Evolutionary conservation across 2,797 vertebrate genomes (phyloP).

Genomic region (Sebastes goodei): DNA sequence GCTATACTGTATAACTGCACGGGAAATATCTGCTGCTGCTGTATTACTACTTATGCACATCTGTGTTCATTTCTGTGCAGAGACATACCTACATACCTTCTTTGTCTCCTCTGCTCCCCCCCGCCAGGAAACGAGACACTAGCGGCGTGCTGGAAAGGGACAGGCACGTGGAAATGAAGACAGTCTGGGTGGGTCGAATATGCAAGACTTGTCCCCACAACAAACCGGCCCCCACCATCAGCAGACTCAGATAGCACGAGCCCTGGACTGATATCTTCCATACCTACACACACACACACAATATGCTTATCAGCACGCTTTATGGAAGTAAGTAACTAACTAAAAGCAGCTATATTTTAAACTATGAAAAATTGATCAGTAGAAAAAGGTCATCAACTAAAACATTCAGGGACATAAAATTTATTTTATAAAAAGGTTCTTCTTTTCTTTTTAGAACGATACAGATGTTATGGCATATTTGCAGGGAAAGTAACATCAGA

Average conservation of each 20-base stretch:
- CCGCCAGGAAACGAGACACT: slow-evolving; percentile 94
- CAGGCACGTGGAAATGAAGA: slow-evolving; percentile 96
- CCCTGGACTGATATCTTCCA: slow-evolving; percentile 97
- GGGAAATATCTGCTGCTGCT: too few relatives aligned
- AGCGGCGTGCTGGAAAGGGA: slow-evolving; percentile 97
- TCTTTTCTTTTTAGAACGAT: not conserved
- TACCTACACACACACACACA: slow-evolving; percentile 80
- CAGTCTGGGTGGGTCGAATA: slow-evolving; percentile 91
- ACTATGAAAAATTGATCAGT: not conserved
- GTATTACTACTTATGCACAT: not conserved
- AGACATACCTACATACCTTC: slow-evolving; percentile 83
- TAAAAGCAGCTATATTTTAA: not conserved
- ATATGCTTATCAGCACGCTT: not conserved
- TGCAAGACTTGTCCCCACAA: slow-evolving; percentile 91
- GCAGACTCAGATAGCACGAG: slow-evolving; percentile 89
- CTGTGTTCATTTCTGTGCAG: not conserved
- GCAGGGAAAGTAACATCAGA: not conserved
- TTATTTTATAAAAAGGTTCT: not conserved
- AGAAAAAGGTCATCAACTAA: not conserved
- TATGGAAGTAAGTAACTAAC: not conserved
- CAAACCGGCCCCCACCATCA: slow-evolving; percentile 93
- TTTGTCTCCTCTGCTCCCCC: slow-evolving; percentile 88
- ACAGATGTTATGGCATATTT: not conserved
- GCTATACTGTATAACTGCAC: too few relatives aligned
- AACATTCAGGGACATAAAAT: not conserved